Percentiles rank a stretch among this genome's conserved stretches.
These are phyloP conservation scores for Sciurus carolinensis DNA, from an alignment of 2,797 vertebrate genomes.

Conservation along the genomic window DNA sequence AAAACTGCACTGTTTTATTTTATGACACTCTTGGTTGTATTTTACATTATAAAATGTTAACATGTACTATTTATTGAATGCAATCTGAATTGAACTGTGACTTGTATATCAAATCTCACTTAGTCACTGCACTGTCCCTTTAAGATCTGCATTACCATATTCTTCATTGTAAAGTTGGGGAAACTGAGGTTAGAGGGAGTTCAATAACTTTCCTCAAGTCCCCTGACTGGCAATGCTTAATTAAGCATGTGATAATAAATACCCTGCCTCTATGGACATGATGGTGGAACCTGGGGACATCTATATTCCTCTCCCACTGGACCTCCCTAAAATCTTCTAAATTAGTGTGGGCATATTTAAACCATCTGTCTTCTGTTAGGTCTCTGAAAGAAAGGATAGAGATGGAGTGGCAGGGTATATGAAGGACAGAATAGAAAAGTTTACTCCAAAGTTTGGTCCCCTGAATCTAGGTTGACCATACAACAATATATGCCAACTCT, in stretches of 20 bases:
- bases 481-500: background rate
- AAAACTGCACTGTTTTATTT: background rate
- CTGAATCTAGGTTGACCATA: background rate
- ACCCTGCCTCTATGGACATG: background rate
- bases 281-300: background rate
- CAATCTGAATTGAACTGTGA: background rate
- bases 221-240: background rate
- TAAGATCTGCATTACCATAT: background rate
- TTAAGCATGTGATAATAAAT: background rate
- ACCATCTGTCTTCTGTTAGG: background rate
- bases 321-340: background rate
- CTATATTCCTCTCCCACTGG: background rate
- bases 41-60: background rate
- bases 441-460: background rate
- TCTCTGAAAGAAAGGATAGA: background rate
- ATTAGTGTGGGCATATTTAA: background rate
- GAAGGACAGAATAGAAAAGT: background rate
- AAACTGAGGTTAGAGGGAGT: background rate
- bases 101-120: background rate
- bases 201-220: background rate
- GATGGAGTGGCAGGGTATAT: background rate
- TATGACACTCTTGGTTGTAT: background rate
- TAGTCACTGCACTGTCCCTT: background rate
- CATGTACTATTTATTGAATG: background rate
- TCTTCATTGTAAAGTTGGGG: background rate